Percentiles rank a stretch among this genome's conserved stretches.
Conservation (phyloP, 1,140 invertebrate species). For the Metaphire vulgaris region DNA sequence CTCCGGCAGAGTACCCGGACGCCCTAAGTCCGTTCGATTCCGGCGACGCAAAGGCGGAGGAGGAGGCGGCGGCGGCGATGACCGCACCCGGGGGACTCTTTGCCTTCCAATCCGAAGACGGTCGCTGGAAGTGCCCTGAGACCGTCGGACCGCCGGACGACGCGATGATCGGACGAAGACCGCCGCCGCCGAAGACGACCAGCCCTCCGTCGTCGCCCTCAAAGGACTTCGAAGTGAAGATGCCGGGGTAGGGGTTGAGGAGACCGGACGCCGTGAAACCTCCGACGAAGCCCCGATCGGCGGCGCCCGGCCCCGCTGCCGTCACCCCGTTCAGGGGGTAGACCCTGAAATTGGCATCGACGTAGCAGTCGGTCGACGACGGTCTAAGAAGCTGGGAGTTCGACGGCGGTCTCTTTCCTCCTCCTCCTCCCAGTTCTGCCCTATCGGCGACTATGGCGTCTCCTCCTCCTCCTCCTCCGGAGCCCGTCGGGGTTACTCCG, state of each 20-base stretch:
- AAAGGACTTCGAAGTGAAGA: not conserved
- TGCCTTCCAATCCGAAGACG: not conserved
- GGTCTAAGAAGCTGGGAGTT: not conserved
- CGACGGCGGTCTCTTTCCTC: not conserved
- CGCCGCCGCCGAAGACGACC: too few relatives aligned
- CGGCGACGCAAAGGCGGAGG: too few relatives aligned
- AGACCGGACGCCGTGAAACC: not conserved
- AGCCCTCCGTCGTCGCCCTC: not conserved
- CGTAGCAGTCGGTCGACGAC: not conserved
- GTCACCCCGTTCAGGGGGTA: not conserved
- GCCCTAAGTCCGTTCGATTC: not conserved
- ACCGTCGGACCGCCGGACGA: not conserved
- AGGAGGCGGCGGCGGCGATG: not conserved
- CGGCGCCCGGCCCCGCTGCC: too few relatives aligned
- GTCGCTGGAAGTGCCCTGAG: not conserved
- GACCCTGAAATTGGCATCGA: not conserved
- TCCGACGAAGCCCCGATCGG: not conserved
- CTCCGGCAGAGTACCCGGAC: too few relatives aligned
- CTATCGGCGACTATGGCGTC: too few relatives aligned
- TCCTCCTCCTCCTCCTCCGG: not conserved
- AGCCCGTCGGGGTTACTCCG: not conserved
- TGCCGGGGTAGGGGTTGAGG: not conserved
- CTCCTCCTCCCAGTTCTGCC: not conserved
- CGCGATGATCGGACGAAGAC: not conserved
- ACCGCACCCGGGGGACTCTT: not conserved